These are phyloP conservation scores for Eupithecia dodoneata DNA, from an alignment of 2,888 invertebrate species.

Conservation along the genomic window DNA sequence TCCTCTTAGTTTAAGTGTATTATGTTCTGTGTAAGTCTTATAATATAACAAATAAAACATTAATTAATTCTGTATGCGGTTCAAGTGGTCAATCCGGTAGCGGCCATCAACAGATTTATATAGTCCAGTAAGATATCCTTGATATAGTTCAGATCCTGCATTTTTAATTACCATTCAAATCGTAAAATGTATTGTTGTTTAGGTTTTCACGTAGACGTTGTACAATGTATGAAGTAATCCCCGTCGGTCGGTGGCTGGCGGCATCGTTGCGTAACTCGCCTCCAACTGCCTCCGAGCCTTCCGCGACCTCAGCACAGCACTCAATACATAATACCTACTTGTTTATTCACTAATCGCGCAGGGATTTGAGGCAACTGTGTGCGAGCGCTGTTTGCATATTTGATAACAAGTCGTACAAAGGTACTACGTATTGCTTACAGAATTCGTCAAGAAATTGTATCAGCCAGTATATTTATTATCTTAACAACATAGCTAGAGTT, in stretches of 20 bases:
- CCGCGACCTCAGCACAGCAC: not conserved
- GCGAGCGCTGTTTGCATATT: not conserved
- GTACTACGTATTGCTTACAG: too few species aligned
- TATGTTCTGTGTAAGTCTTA: too few species aligned
- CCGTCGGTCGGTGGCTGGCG: not conserved
- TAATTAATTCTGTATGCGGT: too few species aligned
- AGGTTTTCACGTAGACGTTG: not conserved
- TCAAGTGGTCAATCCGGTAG: not conserved
- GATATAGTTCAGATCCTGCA: too few species aligned
- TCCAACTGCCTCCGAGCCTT: constrained; percentile 15
- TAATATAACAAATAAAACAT: too few species aligned
- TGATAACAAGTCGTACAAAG: too few species aligned
- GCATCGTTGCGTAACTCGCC: constrained; percentile 16
- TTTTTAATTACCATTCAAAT: not conserved
- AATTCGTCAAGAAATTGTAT: too few species aligned
- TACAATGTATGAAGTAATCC: not conserved
- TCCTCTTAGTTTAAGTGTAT: too few species aligned
- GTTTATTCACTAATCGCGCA: not conserved
- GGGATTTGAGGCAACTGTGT: not conserved
- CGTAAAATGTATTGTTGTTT: not conserved
- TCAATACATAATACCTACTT: not conserved
- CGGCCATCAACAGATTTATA: not conserved
- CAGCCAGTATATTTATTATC: too few species aligned
- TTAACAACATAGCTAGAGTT: too few species aligned
- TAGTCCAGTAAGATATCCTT: too few species aligned